Evolutionary conservation across 2,113 vertebrate genomes (phyloP).

Genomic region (Phrynosoma platyrhinos): DNA sequence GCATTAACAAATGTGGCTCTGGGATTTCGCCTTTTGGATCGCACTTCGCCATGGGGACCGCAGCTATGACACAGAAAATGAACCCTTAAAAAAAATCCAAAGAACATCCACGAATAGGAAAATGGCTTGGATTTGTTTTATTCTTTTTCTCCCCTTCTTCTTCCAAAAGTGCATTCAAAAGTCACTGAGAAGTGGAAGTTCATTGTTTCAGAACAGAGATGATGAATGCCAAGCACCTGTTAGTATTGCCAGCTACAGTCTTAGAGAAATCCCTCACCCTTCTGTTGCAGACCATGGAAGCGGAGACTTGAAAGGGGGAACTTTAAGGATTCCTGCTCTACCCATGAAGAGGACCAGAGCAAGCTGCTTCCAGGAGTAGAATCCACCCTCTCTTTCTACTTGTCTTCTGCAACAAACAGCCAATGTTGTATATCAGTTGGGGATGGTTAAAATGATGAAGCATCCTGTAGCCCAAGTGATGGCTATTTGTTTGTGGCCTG

Average conservation of each 20-base stretch:
- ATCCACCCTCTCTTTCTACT: constrained; percentile 25
- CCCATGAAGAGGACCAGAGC: constrained; percentile 46
- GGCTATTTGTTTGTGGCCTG: constrained; percentile 41
- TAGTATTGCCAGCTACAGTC: constrained; percentile 34
- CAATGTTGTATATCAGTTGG: constrained; percentile 38
- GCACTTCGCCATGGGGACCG: constrained; percentile 23
- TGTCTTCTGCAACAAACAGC: constrained; percentile 6
- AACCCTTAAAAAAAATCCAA: background rate
- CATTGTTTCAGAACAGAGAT: background rate
- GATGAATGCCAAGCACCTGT: constrained; percentile 4
- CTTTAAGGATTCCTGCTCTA: constrained; percentile 62
- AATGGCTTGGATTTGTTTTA: background rate
- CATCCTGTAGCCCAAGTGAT: constrained; percentile 25
- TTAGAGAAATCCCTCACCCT: background rate
- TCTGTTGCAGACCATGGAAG: constrained; percentile 72
- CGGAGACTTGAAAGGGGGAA: constrained; percentile 47
- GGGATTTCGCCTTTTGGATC: background rate
- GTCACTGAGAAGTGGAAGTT: constrained; percentile 29
- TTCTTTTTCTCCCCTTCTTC: constrained; percentile 26
- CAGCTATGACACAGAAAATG: constrained; percentile 36
- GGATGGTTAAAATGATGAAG: background rate
- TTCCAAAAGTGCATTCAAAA: constrained; percentile 66
- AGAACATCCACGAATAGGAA: constrained; percentile 59
- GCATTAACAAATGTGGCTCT: constrained; percentile 29
- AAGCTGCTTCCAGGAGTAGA: constrained; percentile 23